A percentile compares a stretch with the other conserved stretches of the same genome.
Evolutionary conservation across 2,113 vertebrate genomes (phyloP).

Genomic region (Ictalurus furcatus): DNA sequence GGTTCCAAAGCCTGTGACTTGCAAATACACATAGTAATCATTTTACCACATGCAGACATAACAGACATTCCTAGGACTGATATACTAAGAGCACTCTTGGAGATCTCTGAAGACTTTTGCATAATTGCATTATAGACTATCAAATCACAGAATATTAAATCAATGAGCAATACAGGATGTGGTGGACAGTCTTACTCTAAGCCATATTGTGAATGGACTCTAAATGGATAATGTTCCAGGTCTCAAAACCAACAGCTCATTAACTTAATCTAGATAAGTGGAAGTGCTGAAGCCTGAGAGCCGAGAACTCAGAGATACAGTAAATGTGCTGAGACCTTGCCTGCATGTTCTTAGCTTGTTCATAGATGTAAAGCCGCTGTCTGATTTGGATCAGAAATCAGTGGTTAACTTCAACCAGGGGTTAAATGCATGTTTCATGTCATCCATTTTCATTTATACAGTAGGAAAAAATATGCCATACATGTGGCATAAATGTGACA

Average conservation of each 20-base stretch:
- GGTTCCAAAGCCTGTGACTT: neutral
- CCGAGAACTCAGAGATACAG: neutral
- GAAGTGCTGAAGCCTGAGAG: neutral
- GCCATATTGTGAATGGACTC: constrained; percentile 8
- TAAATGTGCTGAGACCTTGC: constrained; percentile 4
- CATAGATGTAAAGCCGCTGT: neutral
- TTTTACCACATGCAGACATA: neutral
- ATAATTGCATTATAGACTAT: neutral
- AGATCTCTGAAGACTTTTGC: neutral
- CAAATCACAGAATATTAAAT: constrained; percentile 10
- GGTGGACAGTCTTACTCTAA: neutral
- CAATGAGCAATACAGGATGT: neutral
- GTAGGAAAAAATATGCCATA: neutral
- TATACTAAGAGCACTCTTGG: neutral
- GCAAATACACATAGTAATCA: neutral
- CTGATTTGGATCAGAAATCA: constrained; percentile 12
- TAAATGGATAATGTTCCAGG: constrained; percentile 22
- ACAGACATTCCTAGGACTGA: neutral
- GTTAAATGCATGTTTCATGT: constrained; percentile 8
- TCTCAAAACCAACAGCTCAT: constrained; percentile 1
- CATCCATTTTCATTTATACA: neutral
- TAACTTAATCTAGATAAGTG: constrained; percentile 30
- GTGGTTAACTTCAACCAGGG: neutral
- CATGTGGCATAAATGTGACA: no score
- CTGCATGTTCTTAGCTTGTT: neutral